Evolutionary conservation across 2,113 vertebrate species (phyloP), one percentile per base, ranked within the genome.

Genomic region (Melanerpes formicivorus): DNA sequence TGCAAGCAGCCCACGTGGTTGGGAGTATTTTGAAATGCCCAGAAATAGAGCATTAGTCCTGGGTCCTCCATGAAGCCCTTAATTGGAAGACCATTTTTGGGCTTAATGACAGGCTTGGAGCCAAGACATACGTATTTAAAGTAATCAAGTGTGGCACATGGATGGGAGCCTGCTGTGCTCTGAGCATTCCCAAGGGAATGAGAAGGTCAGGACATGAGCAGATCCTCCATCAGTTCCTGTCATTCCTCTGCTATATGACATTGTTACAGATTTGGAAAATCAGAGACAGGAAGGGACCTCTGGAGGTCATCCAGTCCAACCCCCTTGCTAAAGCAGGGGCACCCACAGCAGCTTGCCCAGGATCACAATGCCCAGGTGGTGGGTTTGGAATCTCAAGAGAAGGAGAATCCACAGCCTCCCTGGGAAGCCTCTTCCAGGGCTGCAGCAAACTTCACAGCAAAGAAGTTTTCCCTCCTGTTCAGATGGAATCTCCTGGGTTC

Each of bases 41-140:
- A 74, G 84, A 73, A 95, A 90, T 71, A 93, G 89, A 64, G 30
- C 27, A 42, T 82, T 59, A 77, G 48, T 63, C 52, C 60, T 77
- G 78, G 21, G 30, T 14, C 87, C 52, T 80, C 30, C 67, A 73
- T 37, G 48, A 77, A 90, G 30, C 37, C 71, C 42, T 70, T 80
- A 59, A 82, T 77, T 92, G 90, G 81, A 79, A 63, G 77, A 5
- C 40, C 12, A 21, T 84, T 93, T 90, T 90, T 73, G 75, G 91
- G 17, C 52, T 37, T 59, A 50, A 27, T 25, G 67, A n/a, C n/a
- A 52, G 86, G 86, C 83, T 73, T 14, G 9, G 79, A 71, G 93
- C 93, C 95, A 90, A 66, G 80, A 85, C 32, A 3, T 76, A 54
- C 77, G 15, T 90, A 83, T 90, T 93, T 93, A 64, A 93, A 94